Evolutionary conservation across 2,113 vertebrate genomes (phyloP).

Genomic region (Oxyura jamaicensis): DNA sequence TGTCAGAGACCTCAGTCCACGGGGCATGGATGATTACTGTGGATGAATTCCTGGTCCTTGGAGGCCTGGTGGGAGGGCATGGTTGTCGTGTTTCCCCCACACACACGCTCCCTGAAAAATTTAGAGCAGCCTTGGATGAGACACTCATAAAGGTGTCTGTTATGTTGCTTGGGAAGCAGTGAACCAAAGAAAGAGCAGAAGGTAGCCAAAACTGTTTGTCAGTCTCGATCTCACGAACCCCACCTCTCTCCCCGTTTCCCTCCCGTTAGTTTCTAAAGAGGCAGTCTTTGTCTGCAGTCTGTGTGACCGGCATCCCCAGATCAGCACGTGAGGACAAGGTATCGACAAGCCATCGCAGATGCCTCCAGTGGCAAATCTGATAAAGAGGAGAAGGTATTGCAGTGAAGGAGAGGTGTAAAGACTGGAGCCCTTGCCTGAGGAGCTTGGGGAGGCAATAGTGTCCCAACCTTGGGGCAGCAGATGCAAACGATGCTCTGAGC

Average conservation of each 20-base stretch:
- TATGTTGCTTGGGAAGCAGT: background rate
- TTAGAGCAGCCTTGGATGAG: conserved; percentile 1
- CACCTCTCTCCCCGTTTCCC: background rate
- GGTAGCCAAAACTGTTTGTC: background rate
- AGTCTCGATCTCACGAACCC: background rate
- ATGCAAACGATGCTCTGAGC: background rate
- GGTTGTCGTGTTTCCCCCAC: background rate
- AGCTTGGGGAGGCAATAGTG: background rate
- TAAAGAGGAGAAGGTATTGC: background rate
- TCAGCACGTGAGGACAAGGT: background rate
- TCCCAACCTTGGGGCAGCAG: background rate
- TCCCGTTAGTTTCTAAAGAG: background rate
- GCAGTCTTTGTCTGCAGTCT: background rate
- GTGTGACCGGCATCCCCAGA: background rate
- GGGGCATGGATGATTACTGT: background rate
- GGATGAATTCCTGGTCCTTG: conserved; percentile 37
- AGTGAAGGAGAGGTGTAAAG: background rate
- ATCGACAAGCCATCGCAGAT: background rate
- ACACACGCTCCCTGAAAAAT: background rate
- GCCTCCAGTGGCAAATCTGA: background rate
- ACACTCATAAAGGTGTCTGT: background rate
- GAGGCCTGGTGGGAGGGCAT: background rate
- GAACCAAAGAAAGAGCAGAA: background rate
- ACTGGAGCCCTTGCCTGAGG: background rate
- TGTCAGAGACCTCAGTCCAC: background rate